These are phyloP conservation scores for Microctonus aethiopoides DNA, from an alignment of 2,888 invertebrate genomes.

Conservation along the genomic window DNA sequence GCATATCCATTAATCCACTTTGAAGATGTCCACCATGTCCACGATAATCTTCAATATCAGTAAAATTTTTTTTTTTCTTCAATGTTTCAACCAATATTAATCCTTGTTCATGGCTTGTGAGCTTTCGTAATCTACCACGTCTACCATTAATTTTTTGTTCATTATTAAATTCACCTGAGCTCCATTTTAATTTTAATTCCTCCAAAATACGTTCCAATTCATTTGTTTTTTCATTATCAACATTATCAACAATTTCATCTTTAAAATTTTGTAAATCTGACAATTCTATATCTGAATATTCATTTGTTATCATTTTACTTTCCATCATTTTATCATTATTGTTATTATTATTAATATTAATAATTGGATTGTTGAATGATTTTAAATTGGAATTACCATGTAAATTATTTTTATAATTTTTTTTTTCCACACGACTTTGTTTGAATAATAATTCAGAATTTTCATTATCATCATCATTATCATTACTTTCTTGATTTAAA, in stretches of 20 bases:
- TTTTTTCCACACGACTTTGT: constrained; percentile 13
- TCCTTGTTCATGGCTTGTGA: constrained; percentile 79
- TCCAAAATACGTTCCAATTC: constrained; percentile 25
- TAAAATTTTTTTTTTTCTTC: constrained; percentile 72
- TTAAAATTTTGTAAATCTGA: constrained; percentile 19
- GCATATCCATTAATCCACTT: constrained; percentile 83
- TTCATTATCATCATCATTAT: background rate
- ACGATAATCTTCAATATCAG: constrained; percentile 68
- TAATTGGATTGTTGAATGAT: no score
- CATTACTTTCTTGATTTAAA: background rate
- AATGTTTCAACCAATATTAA: constrained; percentile 79
- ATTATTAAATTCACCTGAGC: constrained; percentile 8
- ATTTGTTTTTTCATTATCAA: background rate
- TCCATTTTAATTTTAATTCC: constrained; percentile 8
- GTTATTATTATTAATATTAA: no score
- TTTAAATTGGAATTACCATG: no score
- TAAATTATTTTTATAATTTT: constrained; percentile 4
- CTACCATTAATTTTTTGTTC: constrained; percentile 27
- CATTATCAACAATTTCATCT: background rate
- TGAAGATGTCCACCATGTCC: constrained; percentile 72
- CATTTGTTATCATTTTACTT: constrained; percentile 24
- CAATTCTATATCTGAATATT: constrained; percentile 12
- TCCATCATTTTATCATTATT: constrained; percentile 4
- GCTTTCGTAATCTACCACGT: constrained; percentile 67
- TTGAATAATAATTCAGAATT: background rate